phyloP scores from a whole-genome alignment of 2,888 invertebrate genomes.

The Minunthozetes semirufus region DNA sequence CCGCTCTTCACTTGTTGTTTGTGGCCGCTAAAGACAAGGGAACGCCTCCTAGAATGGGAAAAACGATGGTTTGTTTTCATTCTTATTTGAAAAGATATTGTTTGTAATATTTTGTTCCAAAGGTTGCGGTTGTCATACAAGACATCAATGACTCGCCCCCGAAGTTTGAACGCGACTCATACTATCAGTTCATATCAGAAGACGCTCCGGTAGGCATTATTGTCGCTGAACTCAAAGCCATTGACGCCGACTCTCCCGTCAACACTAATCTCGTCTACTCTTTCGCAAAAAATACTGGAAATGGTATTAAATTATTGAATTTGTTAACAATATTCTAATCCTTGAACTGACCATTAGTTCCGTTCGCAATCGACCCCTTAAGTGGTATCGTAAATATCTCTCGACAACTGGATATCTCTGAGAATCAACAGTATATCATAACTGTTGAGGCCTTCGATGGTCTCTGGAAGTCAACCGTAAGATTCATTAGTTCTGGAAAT shows the following conservation, averaged over 20 bases:
- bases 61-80: conserved; percentile 40
- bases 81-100: background rate
- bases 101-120: background rate
- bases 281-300: conserved; percentile 40
- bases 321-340: no score
- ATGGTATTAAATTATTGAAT: conserved; percentile 11
- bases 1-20: conserved; percentile 43
- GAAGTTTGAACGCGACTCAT: conserved; percentile 44
- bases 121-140: conserved; percentile 43
- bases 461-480: conserved; percentile 43
- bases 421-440: conserved; percentile 44
- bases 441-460: conserved; percentile 45
- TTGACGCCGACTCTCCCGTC: conserved; percentile 44
- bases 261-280: conserved; percentile 44
- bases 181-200: conserved; percentile 44
- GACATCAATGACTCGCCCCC: conserved; percentile 45
- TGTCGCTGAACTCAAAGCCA: conserved; percentile 43
- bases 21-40: conserved; percentile 44
- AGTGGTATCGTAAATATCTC: conserved; percentile 75
- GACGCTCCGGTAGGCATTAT: conserved; percentile 44
- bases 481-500: background rate
- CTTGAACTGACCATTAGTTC: conserved; percentile 55
- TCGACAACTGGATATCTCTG: conserved; percentile 44
- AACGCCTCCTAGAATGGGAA: conserved; percentile 43
- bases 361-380: conserved; percentile 79